These are phyloP conservation scores for Tamandua tetradactyla DNA, from an alignment of 2,797 vertebrate species.

Conservation along the genomic window DNA sequence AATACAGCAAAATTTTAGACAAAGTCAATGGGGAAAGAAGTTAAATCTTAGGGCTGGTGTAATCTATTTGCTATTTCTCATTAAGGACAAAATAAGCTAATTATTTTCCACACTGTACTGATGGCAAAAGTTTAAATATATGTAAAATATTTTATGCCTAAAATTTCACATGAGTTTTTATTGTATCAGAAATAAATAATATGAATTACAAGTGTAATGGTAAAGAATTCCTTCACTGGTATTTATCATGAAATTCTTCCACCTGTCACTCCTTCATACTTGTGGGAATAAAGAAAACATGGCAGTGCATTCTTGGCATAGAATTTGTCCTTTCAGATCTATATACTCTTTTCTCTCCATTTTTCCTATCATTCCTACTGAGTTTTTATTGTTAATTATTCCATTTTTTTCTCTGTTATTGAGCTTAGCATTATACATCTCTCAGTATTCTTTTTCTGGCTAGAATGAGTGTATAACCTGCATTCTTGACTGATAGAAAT, in stretches of 20 bases:
- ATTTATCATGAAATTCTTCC: background rate
- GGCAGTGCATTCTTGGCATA: background rate
- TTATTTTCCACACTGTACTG: background rate
- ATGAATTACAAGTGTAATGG: background rate
- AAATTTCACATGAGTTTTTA: background rate
- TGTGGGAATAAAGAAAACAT: background rate
- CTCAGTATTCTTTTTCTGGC: background rate
- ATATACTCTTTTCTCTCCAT: background rate
- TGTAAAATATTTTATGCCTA: background rate
- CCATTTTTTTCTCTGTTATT: background rate
- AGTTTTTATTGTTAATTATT: background rate
- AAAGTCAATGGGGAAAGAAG: background rate
- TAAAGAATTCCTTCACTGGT: background rate
- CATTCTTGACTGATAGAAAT: background rate
- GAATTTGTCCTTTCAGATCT: background rate
- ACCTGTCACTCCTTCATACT: background rate
- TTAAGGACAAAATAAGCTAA: background rate
- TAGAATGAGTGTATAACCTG: background rate
- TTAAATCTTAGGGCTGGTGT: background rate
- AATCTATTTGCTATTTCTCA: background rate
- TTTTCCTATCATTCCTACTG: background rate
- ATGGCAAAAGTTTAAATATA: background rate
- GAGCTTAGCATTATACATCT: background rate
- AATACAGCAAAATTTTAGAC: background rate
- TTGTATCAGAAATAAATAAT: background rate